A percentile compares a stretch with the other conserved stretches of the same genome.
These are phyloP conservation scores for Nematopogon swammerdamellus DNA, from an alignment of 2,888 invertebrate species.

Conservation along the genomic window DNA sequence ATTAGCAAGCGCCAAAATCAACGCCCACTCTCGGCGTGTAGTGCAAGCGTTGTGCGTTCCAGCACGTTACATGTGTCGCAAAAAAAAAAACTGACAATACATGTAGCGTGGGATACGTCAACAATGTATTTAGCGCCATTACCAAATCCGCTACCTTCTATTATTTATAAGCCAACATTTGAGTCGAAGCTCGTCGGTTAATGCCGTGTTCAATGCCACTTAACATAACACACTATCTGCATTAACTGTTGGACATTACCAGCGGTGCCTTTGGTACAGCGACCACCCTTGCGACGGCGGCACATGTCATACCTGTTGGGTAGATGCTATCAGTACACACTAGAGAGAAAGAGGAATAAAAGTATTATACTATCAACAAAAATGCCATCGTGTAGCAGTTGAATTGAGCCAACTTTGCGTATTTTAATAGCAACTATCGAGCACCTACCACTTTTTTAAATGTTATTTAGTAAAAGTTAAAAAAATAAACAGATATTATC, in stretches of 20 bases:
- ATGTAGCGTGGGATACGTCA: conserved; percentile 6
- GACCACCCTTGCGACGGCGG: conserved; percentile 92
- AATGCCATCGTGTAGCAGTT: not conserved
- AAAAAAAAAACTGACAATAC: not conserved
- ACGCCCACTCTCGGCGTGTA: not conserved
- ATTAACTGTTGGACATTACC: conserved; percentile 67
- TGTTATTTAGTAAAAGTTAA: too few relatives aligned
- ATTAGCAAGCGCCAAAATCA: not conserved
- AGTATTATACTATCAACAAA: too few relatives aligned
- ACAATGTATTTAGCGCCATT: conserved; percentile 48
- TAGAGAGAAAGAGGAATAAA: too few relatives aligned
- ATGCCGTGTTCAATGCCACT: conserved; percentile 36
- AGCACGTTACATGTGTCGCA: not conserved
- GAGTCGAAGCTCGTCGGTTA: conserved; percentile 46
- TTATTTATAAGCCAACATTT: conserved; percentile 42
- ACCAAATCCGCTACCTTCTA: conserved; percentile 52
- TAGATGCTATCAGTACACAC: conserved; percentile 21
- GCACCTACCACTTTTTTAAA: too few relatives aligned
- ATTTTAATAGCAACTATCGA: too few relatives aligned
- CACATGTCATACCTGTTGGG: conserved; percentile 95
- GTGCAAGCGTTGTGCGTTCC: conserved; percentile 4
- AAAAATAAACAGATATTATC: too few relatives aligned
- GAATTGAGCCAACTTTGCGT: not conserved
- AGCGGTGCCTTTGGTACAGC: conserved; percentile 97
- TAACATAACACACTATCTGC: conserved; percentile 16